These are phyloP conservation scores for Rhopilema esculentum DNA, from an alignment of 30 jellyfish, hydroid and myxozoan genomes.

Conservation along the genomic window DNA sequence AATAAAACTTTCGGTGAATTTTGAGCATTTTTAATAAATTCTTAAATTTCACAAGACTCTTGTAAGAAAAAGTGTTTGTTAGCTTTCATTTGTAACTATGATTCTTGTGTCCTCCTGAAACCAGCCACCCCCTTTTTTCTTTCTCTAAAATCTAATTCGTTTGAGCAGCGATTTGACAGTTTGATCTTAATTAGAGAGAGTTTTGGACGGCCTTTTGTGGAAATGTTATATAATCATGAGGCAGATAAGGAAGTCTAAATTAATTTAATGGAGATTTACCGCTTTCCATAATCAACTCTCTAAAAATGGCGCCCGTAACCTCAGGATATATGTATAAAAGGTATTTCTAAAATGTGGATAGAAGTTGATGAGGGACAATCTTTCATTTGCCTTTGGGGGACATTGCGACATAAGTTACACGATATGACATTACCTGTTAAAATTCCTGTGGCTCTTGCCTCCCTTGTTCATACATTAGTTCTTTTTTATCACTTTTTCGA, in stretches of 20 bases:
- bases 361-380: not conserved
- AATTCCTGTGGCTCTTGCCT: not conserved
- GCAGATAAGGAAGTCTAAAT: not conserved
- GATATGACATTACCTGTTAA: not conserved
- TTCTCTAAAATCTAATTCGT: not conserved
- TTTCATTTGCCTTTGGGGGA: not conserved
- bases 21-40: no score
- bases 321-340: not conserved
- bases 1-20: no score
- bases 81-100: no score
- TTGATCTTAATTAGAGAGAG: not conserved
- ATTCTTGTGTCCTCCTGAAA: no score
- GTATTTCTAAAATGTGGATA: not conserved
- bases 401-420: not conserved
- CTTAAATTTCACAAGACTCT: no score
- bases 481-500: not conserved
- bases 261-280: not conserved
- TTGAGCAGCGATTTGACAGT: not conserved
- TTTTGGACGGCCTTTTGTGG: not conserved
- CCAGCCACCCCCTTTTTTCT: not conserved
- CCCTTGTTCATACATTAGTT: not conserved
- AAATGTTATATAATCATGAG: not conserved
- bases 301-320: not conserved
- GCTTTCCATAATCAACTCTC: not conserved
- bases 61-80: no score